phyloP scores from a whole-genome alignment of 2,888 invertebrate species.

The Melangyna quadrimaculata region DNA sequence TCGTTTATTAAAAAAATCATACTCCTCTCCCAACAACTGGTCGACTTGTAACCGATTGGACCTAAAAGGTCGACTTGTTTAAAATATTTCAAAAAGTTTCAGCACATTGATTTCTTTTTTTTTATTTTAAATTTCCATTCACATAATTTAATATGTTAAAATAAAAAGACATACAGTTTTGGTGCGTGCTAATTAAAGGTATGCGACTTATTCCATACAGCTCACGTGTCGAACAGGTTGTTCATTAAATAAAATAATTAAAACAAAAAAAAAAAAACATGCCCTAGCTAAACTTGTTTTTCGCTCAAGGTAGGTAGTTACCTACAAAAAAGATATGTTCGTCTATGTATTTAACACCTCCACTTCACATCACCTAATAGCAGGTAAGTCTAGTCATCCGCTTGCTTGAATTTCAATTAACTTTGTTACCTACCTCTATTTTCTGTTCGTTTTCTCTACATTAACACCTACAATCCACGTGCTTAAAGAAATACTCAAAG shows the following conservation, averaged over 20 bases:
- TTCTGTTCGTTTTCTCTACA: not conserved
- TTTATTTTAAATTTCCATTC: too few relatives aligned
- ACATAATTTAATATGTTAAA: too few relatives aligned
- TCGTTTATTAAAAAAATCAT: too few relatives aligned
- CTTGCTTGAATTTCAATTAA: slow-evolving; percentile 42
- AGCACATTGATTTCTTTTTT: too few relatives aligned
- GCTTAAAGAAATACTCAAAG: slow-evolving; percentile 16
- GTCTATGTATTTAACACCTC: slow-evolving; percentile 1
- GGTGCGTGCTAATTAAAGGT: too few relatives aligned
- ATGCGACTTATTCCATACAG: not conserved
- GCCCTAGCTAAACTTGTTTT: not conserved
- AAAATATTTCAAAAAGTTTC: too few relatives aligned
- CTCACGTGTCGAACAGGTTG: not conserved
- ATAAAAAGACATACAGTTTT: too few relatives aligned
- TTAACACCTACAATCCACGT: slow-evolving; percentile 42
- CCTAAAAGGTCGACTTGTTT: too few relatives aligned
- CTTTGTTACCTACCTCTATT: not conserved
- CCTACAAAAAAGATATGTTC: not conserved
- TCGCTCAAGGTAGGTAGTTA: not conserved
- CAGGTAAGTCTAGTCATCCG: slow-evolving; percentile 1
- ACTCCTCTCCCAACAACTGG: too few relatives aligned
- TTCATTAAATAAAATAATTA: not conserved
- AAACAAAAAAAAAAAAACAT: not conserved
- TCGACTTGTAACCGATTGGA: too few relatives aligned
- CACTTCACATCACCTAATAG: not conserved